Evolutionary conservation across 2,113 vertebrate genomes (phyloP).

Genomic region (Ceratotherium simum): DNA sequence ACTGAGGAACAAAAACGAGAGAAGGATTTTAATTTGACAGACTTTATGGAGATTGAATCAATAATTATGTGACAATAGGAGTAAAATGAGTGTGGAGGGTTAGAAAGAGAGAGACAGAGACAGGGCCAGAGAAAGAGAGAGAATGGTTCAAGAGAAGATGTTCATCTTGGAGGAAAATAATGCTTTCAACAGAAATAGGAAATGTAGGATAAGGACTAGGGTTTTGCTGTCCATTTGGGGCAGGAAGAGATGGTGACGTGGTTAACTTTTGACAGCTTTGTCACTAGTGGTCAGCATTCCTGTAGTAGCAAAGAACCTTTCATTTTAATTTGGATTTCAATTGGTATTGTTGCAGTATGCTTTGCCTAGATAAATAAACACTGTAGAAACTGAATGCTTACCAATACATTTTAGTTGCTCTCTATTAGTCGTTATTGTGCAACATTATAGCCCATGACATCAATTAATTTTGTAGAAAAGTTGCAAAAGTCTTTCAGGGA

Average conservation of each 20-base stretch:
- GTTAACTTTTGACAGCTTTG: not conserved
- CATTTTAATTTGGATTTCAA: not conserved
- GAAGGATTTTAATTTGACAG: not conserved
- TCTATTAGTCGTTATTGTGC: not conserved
- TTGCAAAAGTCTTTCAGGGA: not conserved
- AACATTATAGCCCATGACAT: not conserved
- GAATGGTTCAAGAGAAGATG: not conserved
- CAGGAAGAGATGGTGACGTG: not conserved
- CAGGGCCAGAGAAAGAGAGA: not conserved
- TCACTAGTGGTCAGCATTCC: not conserved
- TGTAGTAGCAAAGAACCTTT: not conserved
- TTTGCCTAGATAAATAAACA: constrained; percentile 6
- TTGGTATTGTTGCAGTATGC: not conserved
- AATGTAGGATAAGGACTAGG: not conserved
- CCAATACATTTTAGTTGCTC: not conserved
- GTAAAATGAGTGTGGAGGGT: not conserved
- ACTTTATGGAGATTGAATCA: not conserved
- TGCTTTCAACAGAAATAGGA: not conserved
- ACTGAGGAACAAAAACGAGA: not conserved
- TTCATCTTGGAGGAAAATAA: not conserved
- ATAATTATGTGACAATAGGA: not conserved
- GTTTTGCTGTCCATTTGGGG: not conserved
- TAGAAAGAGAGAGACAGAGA: not conserved
- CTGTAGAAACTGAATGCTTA: not conserved
- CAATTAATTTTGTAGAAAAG: constrained; percentile 27